Percentiles rank a stretch among this genome's conserved stretches.
Conservation (phyloP, 1,140 invertebrate species). For the Diuraphis noxia region DNA sequence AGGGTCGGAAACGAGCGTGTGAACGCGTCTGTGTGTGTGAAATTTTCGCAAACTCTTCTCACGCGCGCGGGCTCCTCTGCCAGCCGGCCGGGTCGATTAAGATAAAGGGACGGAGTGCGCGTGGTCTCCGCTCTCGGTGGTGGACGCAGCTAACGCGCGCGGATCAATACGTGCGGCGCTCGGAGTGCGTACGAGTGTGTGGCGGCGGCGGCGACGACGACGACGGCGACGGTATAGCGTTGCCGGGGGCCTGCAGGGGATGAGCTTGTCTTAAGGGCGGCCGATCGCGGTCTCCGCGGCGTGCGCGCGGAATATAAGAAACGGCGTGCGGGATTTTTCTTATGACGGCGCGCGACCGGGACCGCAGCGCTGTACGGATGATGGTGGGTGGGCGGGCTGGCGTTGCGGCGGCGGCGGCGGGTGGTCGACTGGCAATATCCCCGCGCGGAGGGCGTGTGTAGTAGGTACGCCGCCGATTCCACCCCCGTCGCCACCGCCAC, state of each 20-base stretch:
- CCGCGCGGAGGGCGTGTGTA: neutral
- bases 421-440: neutral
- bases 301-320: slow-evolving; percentile 37
- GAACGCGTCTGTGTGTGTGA: neutral
- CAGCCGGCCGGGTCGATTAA: slow-evolving; percentile 24
- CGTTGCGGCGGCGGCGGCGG: neutral
- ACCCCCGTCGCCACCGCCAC: neutral
- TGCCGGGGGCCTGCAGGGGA: neutral
- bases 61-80: neutral
- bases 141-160: neutral
- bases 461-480: neutral
- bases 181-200: neutral
- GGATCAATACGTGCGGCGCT: slow-evolving; percentile 30
- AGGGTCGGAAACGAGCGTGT: neutral
- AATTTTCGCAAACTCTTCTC: slow-evolving; percentile 20
- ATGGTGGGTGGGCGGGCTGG: neutral
- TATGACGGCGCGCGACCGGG: slow-evolving; percentile 5
- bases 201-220: neutral
- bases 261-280: slow-evolving; percentile 51
- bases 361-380: neutral
- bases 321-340: slow-evolving; percentile 39
- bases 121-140: slow-evolving; percentile 9
- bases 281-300: neutral
- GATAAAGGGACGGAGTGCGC: neutral
- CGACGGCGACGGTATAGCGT: neutral